A percentile compares a stretch with the other conserved stretches of the same genome.
These are phyloP conservation scores for Zosterops hypoxanthus DNA, from an alignment of 2,113 vertebrate genomes.

Conservation along the genomic window DNA sequence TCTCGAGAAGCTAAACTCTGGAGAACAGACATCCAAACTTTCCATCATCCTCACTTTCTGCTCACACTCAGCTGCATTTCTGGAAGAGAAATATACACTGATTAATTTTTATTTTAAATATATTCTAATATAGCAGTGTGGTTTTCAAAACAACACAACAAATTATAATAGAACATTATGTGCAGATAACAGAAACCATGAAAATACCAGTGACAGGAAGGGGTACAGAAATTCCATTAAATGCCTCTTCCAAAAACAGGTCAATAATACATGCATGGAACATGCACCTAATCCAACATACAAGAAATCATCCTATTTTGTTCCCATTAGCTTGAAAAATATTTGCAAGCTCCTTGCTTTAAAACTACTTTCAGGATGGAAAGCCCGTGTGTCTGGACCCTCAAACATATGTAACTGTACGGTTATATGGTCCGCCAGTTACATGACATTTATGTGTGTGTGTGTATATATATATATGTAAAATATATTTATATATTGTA, in stretches of 20 bases:
- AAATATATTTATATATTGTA: neutral
- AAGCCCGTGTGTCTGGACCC: neutral
- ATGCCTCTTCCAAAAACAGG: neutral
- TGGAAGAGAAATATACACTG: constrained; percentile 49
- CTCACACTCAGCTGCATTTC: constrained; percentile 81
- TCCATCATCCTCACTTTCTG: constrained; percentile 80
- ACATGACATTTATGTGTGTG: neutral
- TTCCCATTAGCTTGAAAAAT: neutral
- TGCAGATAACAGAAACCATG: neutral
- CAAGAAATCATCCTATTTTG: neutral
- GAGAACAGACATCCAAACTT: constrained; percentile 88
- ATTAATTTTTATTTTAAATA: neutral
- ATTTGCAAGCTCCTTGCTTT: neutral
- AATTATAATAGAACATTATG: neutral
- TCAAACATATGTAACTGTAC: neutral
- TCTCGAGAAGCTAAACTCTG: constrained; percentile 82
- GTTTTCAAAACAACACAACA: constrained; percentile 14
- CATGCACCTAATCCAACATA: neutral
- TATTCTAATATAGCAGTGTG: neutral
- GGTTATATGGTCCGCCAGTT: neutral
- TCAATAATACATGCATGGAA: neutral
- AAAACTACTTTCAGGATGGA: neutral
- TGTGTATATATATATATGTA: neutral
- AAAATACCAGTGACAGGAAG: neutral
- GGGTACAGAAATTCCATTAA: neutral